Conservation (phyloP, 1,140 invertebrate genomes). For the Drosophila rufa region DNA sequence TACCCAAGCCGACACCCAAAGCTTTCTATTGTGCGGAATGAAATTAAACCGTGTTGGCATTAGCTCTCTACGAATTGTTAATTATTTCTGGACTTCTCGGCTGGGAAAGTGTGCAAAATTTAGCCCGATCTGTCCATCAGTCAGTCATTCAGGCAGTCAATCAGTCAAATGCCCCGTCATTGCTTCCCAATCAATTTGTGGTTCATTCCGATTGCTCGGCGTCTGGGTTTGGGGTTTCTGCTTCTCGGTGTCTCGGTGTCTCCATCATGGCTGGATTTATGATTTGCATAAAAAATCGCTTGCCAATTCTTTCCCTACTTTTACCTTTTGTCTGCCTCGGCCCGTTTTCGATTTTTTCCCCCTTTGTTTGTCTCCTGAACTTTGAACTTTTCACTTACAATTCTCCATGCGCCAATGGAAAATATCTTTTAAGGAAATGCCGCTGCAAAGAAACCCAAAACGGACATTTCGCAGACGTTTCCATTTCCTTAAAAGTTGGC, state of each 20-base stretch:
- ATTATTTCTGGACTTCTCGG: conserved; percentile 62
- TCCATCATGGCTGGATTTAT: conserved; percentile 67
- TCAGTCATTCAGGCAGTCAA: conserved; percentile 47
- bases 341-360: conserved; percentile 50
- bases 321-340: conserved; percentile 76
- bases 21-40: conserved; percentile 73
- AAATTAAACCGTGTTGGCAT: conserved; percentile 81
- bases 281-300: conserved; percentile 81
- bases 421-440: conserved; percentile 51
- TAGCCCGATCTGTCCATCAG: conserved; percentile 35
- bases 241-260: conserved; percentile 49
- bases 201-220: conserved; percentile 48
- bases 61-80: conserved; percentile 64
- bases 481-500: conserved; percentile 47
- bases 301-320: conserved; percentile 77
- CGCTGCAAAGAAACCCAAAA: conserved; percentile 35
- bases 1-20: conserved; percentile 52
- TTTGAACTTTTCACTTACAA: conserved; percentile 56
- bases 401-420: conserved; percentile 41
- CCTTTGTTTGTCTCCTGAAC: conserved; percentile 43
- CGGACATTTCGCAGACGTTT: conserved; percentile 36
- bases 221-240: conserved; percentile 40
- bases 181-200: conserved; percentile 72
- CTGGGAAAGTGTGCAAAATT: conserved; percentile 76
- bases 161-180: conserved; percentile 76